Evolutionary conservation across 2,113 vertebrate species (phyloP), one percentile per base, ranked within the genome.

Genomic region (Puma concolor): DNA sequence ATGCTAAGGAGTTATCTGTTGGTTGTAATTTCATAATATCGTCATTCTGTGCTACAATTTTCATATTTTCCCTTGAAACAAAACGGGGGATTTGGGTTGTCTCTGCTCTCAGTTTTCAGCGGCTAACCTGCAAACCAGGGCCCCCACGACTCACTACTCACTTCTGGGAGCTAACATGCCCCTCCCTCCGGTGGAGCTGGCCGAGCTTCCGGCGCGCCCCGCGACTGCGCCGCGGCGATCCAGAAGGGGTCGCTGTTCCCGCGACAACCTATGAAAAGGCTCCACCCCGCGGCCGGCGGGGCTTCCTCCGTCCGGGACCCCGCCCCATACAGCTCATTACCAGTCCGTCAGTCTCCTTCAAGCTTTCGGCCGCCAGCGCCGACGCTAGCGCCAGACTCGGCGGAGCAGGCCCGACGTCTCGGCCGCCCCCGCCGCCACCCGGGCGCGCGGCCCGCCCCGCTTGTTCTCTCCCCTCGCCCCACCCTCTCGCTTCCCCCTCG

Each of bases 221-320:
- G 90, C 15, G 85, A 38, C 91, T 4, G 19, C 0, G 10, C 38
- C 63, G 5, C 64, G 1, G 52, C 19, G 13, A 2, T 19, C 92
- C 97, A 74, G 82, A 31, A 92, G 96, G 94, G 91, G 98, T 60
- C 98, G 98, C 97, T 96, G 91, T 96, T 91, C 81, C 91, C 92
- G 86, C 77, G 60, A 79, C 2, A 60, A 36, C 85, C 21, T 16
- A 11, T 1, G 1, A 1, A 2, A 12, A 95, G 52, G 89, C 92
- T 64, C 95, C 97, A 87, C 97, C 98, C 88, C 50, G 19, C 25
- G 29, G 57, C 31, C 44, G 0, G 10, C 54, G n/a, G 2, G 1
- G 16, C 48, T 50, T 31, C 48, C 82, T 41, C 14, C 0, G 19
- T 0, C 0, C 4, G 14, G 52, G 50, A 16, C 12, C 11, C 3